phyloP scores from a whole-genome alignment of 2,888 invertebrate species.

The Drosophila meridionalis region DNA sequence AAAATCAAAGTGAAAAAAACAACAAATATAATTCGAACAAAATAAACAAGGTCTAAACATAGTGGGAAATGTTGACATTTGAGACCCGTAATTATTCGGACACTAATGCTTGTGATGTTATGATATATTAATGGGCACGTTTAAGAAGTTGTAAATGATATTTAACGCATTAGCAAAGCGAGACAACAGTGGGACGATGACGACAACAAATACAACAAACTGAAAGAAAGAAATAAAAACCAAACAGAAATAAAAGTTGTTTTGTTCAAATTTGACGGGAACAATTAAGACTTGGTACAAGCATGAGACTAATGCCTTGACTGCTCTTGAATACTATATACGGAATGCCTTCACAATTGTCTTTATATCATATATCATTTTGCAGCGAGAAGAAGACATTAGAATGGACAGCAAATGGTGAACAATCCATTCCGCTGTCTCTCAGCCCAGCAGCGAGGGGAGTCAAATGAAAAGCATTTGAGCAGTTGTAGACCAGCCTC shows the following conservation, averaged over 20 bases:
- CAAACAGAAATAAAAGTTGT: constrained; percentile 36
- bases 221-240: constrained; percentile 6
- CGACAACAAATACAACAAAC: not conserved
- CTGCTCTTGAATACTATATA: constrained; percentile 21
- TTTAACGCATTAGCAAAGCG: constrained; percentile 47
- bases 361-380: constrained; percentile 10
- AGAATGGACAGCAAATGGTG: constrained; percentile 30
- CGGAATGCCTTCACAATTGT: constrained; percentile 3
- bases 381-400: constrained; percentile 19
- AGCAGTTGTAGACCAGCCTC: constrained; percentile 17
- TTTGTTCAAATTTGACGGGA: constrained; percentile 37
- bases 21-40: constrained; percentile 17
- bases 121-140: constrained; percentile 50
- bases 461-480: constrained; percentile 47
- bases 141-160: constrained; percentile 54
- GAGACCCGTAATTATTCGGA: constrained; percentile 29
- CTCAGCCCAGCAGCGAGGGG: not conserved
- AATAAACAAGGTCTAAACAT: constrained; percentile 14
- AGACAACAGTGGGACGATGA: constrained; percentile 16
- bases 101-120: constrained; percentile 35
- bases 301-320: constrained; percentile 9
- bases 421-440: constrained; percentile 1
- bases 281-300: constrained; percentile 40
- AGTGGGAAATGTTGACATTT: constrained; percentile 36
- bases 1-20: constrained; percentile 24